Base-by-base conservation (phyloP, 2,888 invertebrate species). In the Tuberolachnus salignus region DNA sequence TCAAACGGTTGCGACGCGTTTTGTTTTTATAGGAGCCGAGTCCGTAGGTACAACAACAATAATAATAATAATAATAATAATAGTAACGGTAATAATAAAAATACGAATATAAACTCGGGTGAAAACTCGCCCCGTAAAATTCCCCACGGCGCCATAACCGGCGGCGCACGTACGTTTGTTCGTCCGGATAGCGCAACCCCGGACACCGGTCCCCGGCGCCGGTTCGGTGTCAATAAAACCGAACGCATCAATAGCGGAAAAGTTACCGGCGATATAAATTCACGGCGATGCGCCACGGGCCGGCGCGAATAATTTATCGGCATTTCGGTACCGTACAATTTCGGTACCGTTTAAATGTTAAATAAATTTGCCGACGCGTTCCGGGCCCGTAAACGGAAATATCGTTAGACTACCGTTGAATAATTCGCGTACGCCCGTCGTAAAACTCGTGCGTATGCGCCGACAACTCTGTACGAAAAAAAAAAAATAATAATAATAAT, bases 81-180 rank as follows among this genome's bases (percentile, higher is more conserved):
- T n/a, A n/a, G n/a, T n/a, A n/a, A n/a, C n/a, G n/a, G n/a, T n/a
- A n/a, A n/a, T n/a, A n/a, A n/a, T n/a, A n/a, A n/a, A n/a, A n/a
- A n/a, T n/a, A n/a, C n/a, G n/a, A n/a, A n/a, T 46, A 13, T 23
- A 57, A 57, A 70, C 21, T 23, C 44, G 57, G 21, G 34, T n/a
- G 19, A 53, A 23, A 67, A 69, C 51, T 67, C 69, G 34, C 34
- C 26, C 69, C 19, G 11, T 14, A 13, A 10, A 57, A 70, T 70
- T 57, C 72, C 61, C 72, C 21, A 13, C 19, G 72, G 49, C 49
- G 19, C 49, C 42, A 34, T 71, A 57, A 46, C 46, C 23, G 9
- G 59, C 26, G n/a, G 46, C 46, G n/a, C 71, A 23, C 59, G n/a
- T 46, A 13, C 53, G 53, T 51, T 67, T 67, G 49, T 67, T 67